Conservation (phyloP, 2,797 vertebrate genomes). For the Phrynocephalus forsythii region DNA sequence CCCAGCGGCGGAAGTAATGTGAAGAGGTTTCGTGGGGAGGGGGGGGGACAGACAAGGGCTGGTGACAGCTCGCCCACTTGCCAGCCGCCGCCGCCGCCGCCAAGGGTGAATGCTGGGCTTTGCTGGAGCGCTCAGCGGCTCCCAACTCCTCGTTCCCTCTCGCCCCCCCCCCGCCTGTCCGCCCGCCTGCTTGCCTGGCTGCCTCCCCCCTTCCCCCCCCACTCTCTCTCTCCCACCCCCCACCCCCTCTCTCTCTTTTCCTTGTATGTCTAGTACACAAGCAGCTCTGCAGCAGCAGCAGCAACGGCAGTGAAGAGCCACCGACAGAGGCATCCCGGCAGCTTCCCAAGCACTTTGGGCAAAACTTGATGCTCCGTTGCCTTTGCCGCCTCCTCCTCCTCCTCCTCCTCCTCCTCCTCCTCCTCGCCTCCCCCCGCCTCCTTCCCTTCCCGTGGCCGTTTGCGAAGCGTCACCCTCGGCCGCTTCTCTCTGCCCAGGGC, state of each 20-base stretch:
- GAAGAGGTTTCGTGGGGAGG: no score
- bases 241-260: neutral
- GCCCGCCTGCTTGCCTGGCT: neutral
- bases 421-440: fast-evolving
- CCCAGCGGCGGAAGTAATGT: neutral
- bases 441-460: neutral
- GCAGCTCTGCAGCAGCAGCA: conserved; percentile 59
- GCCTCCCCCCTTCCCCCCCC: neutral
- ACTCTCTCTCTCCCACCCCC: neutral
- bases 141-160: neutral
- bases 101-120: conserved; percentile 23
- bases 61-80: neutral
- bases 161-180: neutral
- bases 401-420: no score
- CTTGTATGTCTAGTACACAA: neutral
- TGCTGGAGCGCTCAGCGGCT: conserved; percentile 33
- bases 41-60: neutral
- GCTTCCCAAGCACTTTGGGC: conserved; percentile 73
- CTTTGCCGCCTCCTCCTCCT: neutral
- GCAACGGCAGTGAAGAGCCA: conserved; percentile 64
- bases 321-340: conserved; percentile 61
- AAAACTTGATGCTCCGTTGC: conserved; percentile 76
- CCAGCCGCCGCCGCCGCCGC: conserved; percentile 30
- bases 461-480: neutral
- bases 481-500: neutral